A percentile compares a stretch with the other conserved stretches of the same genome.
Evolutionary conservation across 2,888 invertebrate species (phyloP).

Genomic region (Masnerella sp.): DNA sequence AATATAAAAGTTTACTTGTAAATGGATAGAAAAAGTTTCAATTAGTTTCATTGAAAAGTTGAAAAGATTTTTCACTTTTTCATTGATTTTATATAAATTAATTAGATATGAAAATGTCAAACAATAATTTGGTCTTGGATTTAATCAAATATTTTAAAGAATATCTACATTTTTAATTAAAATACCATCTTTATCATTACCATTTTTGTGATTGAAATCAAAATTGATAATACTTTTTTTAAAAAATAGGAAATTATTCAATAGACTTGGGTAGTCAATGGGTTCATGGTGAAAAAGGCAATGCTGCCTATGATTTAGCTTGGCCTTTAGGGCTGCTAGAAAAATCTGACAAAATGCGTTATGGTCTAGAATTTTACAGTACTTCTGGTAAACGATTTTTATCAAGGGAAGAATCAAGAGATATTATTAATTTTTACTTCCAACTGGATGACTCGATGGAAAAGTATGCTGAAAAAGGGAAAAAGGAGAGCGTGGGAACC

Average conservation of each 20-base stretch:
- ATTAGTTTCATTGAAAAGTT: no score
- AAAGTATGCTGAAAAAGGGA: neutral
- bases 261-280: constrained; percentile 68
- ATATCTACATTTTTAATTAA: no score
- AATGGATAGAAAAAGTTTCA: no score
- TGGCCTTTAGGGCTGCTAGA: constrained; percentile 65
- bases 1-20: no score
- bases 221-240: no score
- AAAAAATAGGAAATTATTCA: constrained; percentile 32
- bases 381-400: constrained; percentile 25
- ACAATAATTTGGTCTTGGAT: no score
- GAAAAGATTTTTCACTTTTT: neutral
- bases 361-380: neutral
- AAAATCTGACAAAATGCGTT: constrained; percentile 26
- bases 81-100: neutral
- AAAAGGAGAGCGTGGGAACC: constrained; percentile 18
- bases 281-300: constrained; percentile 68
- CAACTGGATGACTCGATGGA: constrained; percentile 1
- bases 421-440: constrained; percentile 27
- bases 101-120: neutral
- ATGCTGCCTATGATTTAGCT: constrained; percentile 66
- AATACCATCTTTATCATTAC: neutral
- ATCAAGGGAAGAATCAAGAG: neutral
- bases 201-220: neutral
- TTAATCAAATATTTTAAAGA: no score